A percentile compares a stretch with the other conserved stretches of the same genome.
These are phyloP conservation scores for Momotus momota DNA, from an alignment of 2,797 vertebrate genomes.

Conservation along the genomic window DNA sequence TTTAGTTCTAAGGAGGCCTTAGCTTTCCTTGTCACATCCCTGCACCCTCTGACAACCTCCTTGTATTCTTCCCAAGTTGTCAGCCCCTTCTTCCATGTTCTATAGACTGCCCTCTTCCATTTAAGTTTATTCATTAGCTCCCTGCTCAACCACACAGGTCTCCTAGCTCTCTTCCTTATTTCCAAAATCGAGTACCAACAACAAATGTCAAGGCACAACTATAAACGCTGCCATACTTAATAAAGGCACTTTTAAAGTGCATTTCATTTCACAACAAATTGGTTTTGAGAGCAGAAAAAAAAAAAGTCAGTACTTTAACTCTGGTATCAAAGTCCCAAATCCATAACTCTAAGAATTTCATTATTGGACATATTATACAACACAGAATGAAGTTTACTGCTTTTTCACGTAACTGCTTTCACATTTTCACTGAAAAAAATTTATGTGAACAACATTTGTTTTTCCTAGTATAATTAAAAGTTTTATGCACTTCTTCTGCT, in stretches of 20 bases:
- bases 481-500: background rate
- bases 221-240: background rate
- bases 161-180: background rate
- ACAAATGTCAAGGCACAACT: background rate
- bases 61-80: too few species aligned
- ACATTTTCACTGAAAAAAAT: background rate
- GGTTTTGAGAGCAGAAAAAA: background rate
- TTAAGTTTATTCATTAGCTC: too few species aligned
- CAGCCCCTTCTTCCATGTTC: too few species aligned
- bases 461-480: constrained; percentile 1
- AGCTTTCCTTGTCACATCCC: too few species aligned
- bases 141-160: too few species aligned
- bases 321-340: background rate
- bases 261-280: background rate
- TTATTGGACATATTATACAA: background rate
- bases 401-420: constrained; percentile 19
- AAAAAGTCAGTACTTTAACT: background rate
- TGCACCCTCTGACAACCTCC: too few species aligned
- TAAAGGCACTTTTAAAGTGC: background rate
- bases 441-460: background rate
- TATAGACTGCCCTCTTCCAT: too few species aligned
- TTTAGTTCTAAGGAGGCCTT: too few species aligned
- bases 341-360: background rate
- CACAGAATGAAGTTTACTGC: background rate
- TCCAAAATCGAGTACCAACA: background rate